phyloP scores from a whole-genome alignment of 2,888 invertebrate genomes.

The Bombylius major region DNA sequence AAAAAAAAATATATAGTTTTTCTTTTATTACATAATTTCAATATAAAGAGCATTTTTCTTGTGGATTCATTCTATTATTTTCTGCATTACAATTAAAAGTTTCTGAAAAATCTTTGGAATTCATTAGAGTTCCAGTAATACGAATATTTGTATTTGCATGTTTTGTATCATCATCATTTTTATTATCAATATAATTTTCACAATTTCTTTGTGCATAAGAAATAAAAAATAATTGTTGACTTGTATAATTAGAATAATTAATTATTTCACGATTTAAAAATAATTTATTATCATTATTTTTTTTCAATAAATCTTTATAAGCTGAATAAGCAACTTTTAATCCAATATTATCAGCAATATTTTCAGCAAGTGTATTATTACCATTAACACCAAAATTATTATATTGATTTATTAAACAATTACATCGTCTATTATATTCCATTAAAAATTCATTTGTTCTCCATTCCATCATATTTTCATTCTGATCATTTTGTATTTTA shows the following conservation, averaged over 20 bases:
- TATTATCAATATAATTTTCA: neutral
- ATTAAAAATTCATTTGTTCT: neutral
- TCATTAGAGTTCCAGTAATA: neutral
- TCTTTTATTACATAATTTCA: no score
- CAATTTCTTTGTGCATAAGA: slow-evolving; percentile 3
- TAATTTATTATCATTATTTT: neutral
- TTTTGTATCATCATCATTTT: neutral
- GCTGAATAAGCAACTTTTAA: neutral
- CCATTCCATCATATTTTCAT: neutral
- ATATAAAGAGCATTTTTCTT: neutral
- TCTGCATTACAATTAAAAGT: neutral
- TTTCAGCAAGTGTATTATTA: neutral
- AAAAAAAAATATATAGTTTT: no score
- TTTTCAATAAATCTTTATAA: neutral
- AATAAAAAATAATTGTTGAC: slow-evolving; percentile 1
- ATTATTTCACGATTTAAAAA: neutral
- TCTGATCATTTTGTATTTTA: neutral
- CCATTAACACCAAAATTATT: neutral
- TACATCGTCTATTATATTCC: neutral
- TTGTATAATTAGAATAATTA: neutral
- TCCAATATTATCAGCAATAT: slow-evolving; percentile 1
- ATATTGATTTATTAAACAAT: neutral
- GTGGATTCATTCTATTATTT: neutral
- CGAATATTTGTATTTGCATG: neutral
- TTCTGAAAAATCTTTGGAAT: neutral